Evolutionary conservation across 2,888 invertebrate genomes (phyloP).

Genomic region (Rotaria socialis): DNA sequence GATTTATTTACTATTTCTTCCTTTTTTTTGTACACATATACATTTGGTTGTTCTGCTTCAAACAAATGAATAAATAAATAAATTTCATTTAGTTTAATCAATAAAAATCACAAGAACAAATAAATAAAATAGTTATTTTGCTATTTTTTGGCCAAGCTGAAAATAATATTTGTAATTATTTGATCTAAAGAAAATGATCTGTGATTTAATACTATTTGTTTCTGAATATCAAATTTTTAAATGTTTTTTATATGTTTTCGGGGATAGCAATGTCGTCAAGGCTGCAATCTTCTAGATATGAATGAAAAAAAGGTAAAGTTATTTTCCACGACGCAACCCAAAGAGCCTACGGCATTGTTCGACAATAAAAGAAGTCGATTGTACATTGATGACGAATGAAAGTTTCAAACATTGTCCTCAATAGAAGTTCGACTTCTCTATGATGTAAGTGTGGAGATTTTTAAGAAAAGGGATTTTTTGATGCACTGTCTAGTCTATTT

Average conservation of each 20-base stretch:
- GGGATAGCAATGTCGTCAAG: not conserved
- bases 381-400: too few relatives aligned
- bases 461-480: too few relatives aligned
- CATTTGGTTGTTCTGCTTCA: not conserved
- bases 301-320: not conserved
- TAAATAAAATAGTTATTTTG: too few relatives aligned
- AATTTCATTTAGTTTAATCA: not conserved
- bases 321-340: too few relatives aligned
- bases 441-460: too few relatives aligned
- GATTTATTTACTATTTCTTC: not conserved
- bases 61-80: not conserved
- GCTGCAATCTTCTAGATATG: not conserved
- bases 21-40: not conserved
- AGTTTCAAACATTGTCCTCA: too few relatives aligned
- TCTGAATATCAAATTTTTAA: not conserved
- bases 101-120: not conserved
- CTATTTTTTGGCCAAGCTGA: too few relatives aligned
- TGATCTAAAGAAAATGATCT: not conserved
- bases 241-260: not conserved
- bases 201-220: not conserved
- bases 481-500: too few relatives aligned
- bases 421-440: too few relatives aligned
- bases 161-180: not conserved
- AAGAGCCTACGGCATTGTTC: too few relatives aligned
- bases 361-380: too few relatives aligned